Percentiles rank a stretch among this genome's conserved stretches.
phyloP scores from a whole-genome alignment of 1,140 invertebrate genomes.

The Leptopilina clavipes region DNA sequence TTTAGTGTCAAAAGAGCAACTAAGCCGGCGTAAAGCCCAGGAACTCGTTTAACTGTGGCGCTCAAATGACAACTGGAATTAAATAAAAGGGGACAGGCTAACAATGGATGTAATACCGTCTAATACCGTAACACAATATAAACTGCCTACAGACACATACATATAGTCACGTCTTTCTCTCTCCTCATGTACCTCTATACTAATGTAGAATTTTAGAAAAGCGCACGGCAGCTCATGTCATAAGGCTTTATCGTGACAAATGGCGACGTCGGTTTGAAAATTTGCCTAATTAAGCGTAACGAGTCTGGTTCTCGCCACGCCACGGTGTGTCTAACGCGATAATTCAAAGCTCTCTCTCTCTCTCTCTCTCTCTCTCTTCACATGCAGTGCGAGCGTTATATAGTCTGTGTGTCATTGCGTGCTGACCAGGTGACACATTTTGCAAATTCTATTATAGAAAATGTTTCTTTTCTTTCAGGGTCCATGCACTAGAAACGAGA shows the following conservation, averaged over 20 bases:
- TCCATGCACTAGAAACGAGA: no score
- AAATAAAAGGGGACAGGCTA: background rate
- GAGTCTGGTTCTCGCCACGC: constrained; percentile 36
- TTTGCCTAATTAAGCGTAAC: constrained; percentile 55
- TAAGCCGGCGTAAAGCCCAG: background rate
- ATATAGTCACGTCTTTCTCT: background rate
- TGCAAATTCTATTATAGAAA: no score
- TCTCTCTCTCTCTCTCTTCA: no score
- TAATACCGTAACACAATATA: constrained; percentile 30
- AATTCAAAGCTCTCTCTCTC: constrained; percentile 39
- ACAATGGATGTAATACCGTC: constrained; percentile 20
- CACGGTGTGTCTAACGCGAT: constrained; percentile 36
- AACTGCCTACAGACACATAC: background rate
- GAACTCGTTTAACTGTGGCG: background rate
- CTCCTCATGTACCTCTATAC: background rate
- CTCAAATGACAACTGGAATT: background rate
- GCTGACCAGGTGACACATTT: no score
- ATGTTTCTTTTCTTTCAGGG: no score
- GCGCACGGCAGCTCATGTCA: constrained; percentile 11
- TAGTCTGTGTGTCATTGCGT: no score
- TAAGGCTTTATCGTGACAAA: constrained; percentile 48
- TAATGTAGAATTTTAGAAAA: constrained; percentile 28
- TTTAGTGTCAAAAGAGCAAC: constrained; percentile 11
- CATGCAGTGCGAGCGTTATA: constrained; percentile 34
- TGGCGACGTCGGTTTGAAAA: constrained; percentile 43